Base-by-base conservation (phyloP, 1,140 invertebrate species). In the Drosophila sucinea region DNA sequence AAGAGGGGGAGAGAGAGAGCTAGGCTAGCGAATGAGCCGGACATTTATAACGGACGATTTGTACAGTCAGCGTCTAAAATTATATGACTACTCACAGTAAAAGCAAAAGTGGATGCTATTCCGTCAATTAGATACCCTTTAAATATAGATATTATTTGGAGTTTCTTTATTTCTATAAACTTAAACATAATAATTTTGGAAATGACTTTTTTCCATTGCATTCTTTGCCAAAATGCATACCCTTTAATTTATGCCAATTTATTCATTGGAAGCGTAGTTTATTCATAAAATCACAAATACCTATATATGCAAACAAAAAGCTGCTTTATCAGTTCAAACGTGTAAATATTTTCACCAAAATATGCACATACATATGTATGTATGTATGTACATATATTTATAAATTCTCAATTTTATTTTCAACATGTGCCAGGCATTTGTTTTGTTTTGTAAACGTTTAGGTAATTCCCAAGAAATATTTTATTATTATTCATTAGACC, bases 311-410 rank as follows among this genome's bases (percentile, higher is more conserved):
- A 38, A 38, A 38, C 35, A 38, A 38, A 38, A 47, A 23, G 41
- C 44, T 51, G 17, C 27, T 80, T 87, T 87, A 89, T 87, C 84
- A 80, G 61, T 11, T 25, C 5, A 58, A 69, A 72, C 81, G 73
- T 87, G 84, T 84, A 87, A 87, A 80, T 74, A 77, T 86, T 82
- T 75, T 11, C 35, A 33, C 32, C 67, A 57, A 58, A 60, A 41
- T 17, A 38, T 33, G 17, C 17, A 33, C 32, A 17, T 44, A 23
- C 6, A 23, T 17, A 44, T 8, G 10, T 4, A 41, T 38, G 40
- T 41, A 41, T 41, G 2, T 51, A 38, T 10, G 3, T 38, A 38
- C 35, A 38, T 38, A 11, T 38, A 38, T 38, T 7, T 38, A 27
- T 47, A 47, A 47, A 47, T 47, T 47, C 23, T 3, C 1, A 23